These are phyloP conservation scores for Eulemur rufifrons DNA, from an alignment of 2,113 vertebrate genomes.

Conservation along the genomic window DNA sequence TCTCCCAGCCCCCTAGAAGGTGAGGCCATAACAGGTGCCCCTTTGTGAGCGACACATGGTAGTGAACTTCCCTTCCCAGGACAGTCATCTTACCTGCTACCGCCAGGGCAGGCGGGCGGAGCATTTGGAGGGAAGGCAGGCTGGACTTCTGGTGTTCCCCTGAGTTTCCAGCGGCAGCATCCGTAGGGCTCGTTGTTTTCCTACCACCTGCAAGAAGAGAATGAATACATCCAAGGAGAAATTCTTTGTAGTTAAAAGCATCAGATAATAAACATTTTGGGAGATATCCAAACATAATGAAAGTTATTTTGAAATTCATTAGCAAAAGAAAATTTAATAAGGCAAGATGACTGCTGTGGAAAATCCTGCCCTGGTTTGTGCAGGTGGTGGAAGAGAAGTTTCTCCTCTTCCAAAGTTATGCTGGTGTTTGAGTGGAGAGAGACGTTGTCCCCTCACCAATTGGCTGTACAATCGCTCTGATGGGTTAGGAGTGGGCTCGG, in stretches of 20 bases:
- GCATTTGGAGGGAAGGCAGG: neutral
- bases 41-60: rapidly evolving
- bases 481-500: neutral
- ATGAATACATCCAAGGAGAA: neutral
- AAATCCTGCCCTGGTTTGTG: neutral
- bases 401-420: neutral
- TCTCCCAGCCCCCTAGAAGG: neutral
- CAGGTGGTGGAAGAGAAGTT: neutral
- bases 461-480: too few species aligned
- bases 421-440: neutral
- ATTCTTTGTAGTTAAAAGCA: neutral
- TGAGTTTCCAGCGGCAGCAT: neutral
- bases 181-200: neutral
- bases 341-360: neutral
- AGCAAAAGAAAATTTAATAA: neutral
- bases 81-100: neutral
- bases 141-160: rapidly evolving
- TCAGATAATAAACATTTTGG: neutral
- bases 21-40: neutral
- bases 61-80: neutral
- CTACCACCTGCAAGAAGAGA: neutral
- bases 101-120: neutral
- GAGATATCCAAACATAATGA: neutral
- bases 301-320: neutral
- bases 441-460: too few species aligned